Conservation (phyloP, 2,888 invertebrate genomes). For the Lasioglossum vierecki region DNA sequence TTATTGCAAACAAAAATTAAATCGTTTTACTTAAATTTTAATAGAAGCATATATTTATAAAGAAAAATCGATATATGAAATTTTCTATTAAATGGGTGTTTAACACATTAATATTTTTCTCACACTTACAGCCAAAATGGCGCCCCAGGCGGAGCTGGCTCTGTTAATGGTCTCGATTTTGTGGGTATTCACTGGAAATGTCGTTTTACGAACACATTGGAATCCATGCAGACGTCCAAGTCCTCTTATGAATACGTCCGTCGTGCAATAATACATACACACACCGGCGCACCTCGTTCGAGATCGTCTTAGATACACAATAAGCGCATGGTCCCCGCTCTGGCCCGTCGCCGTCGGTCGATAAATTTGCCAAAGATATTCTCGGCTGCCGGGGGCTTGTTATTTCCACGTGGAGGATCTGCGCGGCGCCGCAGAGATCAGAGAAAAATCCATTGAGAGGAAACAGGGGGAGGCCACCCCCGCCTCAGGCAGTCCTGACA, state of each 20-base stretch:
- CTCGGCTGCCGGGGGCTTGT: slow-evolving; percentile 76
- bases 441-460: slow-evolving; percentile 75
- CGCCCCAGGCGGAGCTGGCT: too few relatives aligned
- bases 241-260: slow-evolving; percentile 51
- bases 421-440: slow-evolving; percentile 75
- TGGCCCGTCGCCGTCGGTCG: slow-evolving; percentile 9
- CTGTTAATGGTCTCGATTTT: not conserved
- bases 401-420: slow-evolving; percentile 78
- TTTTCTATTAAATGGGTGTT: too few relatives aligned
- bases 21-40: too few relatives aligned
- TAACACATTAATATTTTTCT: too few relatives aligned
- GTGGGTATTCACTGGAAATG: not conserved
- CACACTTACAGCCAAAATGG: too few relatives aligned
- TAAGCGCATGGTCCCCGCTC: slow-evolving; percentile 41
- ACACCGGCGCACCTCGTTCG: slow-evolving; percentile 33
- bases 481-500: slow-evolving; percentile 67
- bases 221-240: slow-evolving; percentile 8
- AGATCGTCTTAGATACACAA: slow-evolving; percentile 54
- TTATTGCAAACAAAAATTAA: too few relatives aligned
- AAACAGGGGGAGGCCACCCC: slow-evolving; percentile 63
- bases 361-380: slow-evolving; percentile 56
- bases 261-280: slow-evolving; percentile 36
- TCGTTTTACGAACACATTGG: not conserved
- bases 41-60: too few relatives aligned
- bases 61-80: too few relatives aligned